These are phyloP conservation scores for Aspidoscelis tigris DNA, from an alignment of 2,113 vertebrate species.

Conservation along the genomic window DNA sequence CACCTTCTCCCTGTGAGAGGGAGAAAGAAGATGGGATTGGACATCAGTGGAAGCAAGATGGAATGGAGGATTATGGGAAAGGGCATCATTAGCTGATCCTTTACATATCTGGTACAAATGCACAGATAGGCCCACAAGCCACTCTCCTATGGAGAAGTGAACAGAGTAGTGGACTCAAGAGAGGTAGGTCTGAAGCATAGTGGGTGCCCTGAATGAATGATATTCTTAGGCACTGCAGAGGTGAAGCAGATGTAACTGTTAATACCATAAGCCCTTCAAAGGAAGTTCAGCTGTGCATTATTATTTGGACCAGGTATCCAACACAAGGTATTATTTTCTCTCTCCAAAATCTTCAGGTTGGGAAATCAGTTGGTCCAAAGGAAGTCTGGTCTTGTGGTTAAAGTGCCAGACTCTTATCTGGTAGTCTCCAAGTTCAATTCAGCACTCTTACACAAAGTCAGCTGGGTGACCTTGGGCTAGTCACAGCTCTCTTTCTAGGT, in stretches of 20 bases:
- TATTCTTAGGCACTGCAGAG: background rate
- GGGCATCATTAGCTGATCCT: background rate
- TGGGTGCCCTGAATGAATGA: background rate
- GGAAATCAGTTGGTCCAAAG: background rate
- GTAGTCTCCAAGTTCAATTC: too few species aligned
- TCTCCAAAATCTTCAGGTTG: background rate
- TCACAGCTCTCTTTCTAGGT: too few species aligned
- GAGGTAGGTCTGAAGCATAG: background rate
- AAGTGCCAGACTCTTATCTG: too few species aligned
- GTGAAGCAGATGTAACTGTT: background rate
- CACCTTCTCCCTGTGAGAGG: too few species aligned
- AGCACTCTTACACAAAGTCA: too few species aligned
- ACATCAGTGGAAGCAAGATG: too few species aligned
- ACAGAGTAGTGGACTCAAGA: background rate
- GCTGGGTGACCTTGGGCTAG: too few species aligned
- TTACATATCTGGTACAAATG: background rate
- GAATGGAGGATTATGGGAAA: background rate
- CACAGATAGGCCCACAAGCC: background rate
- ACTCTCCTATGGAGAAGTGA: background rate
- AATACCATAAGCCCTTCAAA: background rate
- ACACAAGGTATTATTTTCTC: background rate
- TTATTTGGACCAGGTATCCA: constrained; percentile 2
- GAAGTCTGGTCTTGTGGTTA: too few species aligned
- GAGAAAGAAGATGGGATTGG: too few species aligned
- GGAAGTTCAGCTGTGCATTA: background rate